Percentiles rank a stretch among this genome's conserved stretches.
Conservation (phyloP, 2,888 invertebrate genomes). For the Gymnoscelis rufifasciata region DNA sequence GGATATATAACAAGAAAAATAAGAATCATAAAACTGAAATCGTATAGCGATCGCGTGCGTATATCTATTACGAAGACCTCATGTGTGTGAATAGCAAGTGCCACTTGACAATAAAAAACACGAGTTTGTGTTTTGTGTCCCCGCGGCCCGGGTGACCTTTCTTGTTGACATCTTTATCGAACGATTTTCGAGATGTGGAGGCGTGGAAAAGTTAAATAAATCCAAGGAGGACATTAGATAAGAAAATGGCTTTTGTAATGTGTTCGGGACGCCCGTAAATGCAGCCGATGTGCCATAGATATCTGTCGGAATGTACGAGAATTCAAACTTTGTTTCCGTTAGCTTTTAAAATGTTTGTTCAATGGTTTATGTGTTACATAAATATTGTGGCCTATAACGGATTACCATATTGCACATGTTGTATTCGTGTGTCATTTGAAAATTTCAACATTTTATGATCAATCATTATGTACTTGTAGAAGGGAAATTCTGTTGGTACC, state of each 20-base stretch:
- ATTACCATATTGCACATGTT: not conserved
- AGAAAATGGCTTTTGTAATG: slow-evolving; percentile 77
- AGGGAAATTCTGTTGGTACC: too few species aligned
- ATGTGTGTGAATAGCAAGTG: slow-evolving; percentile 33
- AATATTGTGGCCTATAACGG: not conserved
- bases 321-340: slow-evolving; percentile 48
- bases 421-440: too few species aligned
- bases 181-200: slow-evolving; percentile 69
- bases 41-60: slow-evolving; percentile 15
- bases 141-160: slow-evolving; percentile 57
- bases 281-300: slow-evolving; percentile 72
- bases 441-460: too few species aligned
- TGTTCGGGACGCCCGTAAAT: slow-evolving; percentile 75
- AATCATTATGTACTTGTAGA: too few species aligned
- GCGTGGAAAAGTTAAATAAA: slow-evolving; percentile 77
- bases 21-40: slow-evolving; percentile 9
- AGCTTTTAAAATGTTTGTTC: slow-evolving; percentile 18
- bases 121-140: slow-evolving; percentile 41
- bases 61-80: slow-evolving; percentile 25
- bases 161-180: slow-evolving; percentile 74
- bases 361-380: slow-evolving; percentile 18
- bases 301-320: slow-evolving; percentile 57
- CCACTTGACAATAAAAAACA: slow-evolving; percentile 39
- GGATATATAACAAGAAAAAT: slow-evolving; percentile 1
- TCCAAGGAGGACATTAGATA: slow-evolving; percentile 74